Conservation (phyloP, 2,888 invertebrate species). For the Mythimna impura region DNA sequence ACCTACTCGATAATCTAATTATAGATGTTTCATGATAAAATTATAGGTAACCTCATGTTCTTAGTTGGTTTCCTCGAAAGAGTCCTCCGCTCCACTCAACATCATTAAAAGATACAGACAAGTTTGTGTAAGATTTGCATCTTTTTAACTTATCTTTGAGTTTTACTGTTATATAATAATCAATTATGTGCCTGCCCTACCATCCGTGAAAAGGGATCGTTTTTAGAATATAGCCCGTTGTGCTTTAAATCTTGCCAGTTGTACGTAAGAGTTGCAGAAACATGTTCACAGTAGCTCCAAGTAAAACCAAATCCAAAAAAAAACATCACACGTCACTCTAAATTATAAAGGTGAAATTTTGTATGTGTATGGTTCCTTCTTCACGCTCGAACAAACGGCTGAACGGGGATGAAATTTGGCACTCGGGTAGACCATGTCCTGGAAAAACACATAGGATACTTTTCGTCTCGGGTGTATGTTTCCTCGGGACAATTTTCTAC, state of each 20-base stretch:
- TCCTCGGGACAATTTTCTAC: no score
- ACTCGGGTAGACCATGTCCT: no score
- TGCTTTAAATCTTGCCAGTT: not conserved
- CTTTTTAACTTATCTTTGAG: not conserved
- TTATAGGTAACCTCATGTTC: not conserved
- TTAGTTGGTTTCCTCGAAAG: not conserved
- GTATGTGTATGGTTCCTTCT: no score
- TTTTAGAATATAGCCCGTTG: not conserved
- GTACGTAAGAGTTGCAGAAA: no score
- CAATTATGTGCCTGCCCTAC: not conserved
- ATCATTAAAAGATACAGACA: not conserved
- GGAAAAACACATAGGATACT: no score
- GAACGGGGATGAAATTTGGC: no score
- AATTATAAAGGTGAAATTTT: no score
- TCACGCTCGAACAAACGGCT: no score
- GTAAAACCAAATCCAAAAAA: no score
- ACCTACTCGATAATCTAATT: slow-evolving; percentile 7
- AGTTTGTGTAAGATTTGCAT: not conserved
- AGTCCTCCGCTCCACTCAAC: not conserved
- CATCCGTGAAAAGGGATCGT: not conserved
- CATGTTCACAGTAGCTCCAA: no score
- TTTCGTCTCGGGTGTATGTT: no score
- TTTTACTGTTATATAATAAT: not conserved
- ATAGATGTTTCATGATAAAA: slow-evolving; percentile 6
- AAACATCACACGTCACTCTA: no score